Percentiles rank a stretch among this genome's conserved stretches.
Conservation (phyloP, 2,888 invertebrate genomes). For the Phyto melanocephala region DNA sequence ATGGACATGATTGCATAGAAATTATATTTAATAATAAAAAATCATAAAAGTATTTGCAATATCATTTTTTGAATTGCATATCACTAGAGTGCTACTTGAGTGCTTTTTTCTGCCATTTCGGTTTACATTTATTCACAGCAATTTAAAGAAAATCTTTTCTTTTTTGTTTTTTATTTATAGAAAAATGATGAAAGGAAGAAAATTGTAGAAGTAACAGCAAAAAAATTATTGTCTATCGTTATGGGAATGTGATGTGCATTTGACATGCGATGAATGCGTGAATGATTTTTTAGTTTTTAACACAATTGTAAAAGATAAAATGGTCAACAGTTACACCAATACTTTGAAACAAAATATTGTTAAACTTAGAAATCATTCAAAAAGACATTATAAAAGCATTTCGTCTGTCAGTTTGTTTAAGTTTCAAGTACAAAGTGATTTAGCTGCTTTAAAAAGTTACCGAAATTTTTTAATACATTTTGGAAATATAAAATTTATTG, state of each 20-base stretch:
- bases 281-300: constrained; percentile 17
- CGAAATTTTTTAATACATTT: no score
- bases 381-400: constrained; percentile 14
- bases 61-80: background rate
- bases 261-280: constrained; percentile 56
- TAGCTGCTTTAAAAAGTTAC: no score
- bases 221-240: constrained; percentile 15
- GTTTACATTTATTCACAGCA: constrained; percentile 27
- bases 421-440: no score
- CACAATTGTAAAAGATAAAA: constrained; percentile 6
- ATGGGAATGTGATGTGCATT: constrained; percentile 35
- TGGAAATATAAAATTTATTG: no score
- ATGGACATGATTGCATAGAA: background rate
- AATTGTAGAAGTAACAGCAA: background rate
- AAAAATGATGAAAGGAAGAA: background rate
- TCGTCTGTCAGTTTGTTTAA: background rate
- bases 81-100: constrained; percentile 1
- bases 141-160: constrained; percentile 30
- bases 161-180: background rate
- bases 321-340: constrained; percentile 19
- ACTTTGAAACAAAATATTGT: constrained; percentile 28
- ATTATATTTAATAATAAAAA: background rate
- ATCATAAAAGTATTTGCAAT: constrained; percentile 21
- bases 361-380: constrained; percentile 32
- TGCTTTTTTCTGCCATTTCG: constrained; percentile 21